Conservation (phyloP, 2,113 vertebrate genomes). For the Vulpes vulpes region DNA sequence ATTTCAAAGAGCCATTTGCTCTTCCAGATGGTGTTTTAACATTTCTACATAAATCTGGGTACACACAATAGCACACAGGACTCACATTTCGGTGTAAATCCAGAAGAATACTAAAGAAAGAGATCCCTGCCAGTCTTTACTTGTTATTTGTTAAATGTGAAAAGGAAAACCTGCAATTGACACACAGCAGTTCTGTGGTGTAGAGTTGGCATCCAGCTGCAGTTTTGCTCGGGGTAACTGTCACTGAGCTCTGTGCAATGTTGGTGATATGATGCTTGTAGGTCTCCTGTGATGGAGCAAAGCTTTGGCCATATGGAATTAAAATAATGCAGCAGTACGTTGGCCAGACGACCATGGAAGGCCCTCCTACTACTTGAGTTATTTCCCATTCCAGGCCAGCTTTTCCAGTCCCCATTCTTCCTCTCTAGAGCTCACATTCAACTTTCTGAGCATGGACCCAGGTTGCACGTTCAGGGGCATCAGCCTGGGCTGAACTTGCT, state of each 20-base stretch:
- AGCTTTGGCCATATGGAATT: not conserved
- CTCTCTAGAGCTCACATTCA: not conserved
- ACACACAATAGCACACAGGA: slow-evolving; percentile 12
- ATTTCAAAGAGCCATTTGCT: slow-evolving; percentile 44
- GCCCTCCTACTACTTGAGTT: not conserved
- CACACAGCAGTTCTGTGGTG: not conserved
- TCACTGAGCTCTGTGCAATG: not conserved
- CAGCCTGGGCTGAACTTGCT: not conserved
- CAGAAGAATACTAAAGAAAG: not conserved
- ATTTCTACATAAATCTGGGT: slow-evolving; percentile 12
- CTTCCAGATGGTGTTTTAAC: slow-evolving; percentile 60
- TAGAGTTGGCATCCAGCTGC: not conserved
- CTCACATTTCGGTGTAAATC: not conserved
- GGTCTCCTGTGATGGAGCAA: not conserved
- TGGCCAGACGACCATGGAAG: not conserved
- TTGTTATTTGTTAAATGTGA: not conserved
- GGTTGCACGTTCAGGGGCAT: not conserved
- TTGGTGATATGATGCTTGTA: too few relatives aligned
- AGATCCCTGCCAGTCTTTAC: not conserved
- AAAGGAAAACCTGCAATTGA: not conserved
- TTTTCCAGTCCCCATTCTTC: not conserved
- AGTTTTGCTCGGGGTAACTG: not conserved
- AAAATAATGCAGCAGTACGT: not conserved
- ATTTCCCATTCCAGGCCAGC: not conserved
- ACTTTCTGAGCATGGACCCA: too few relatives aligned